Conservation (phyloP, 2,888 invertebrate genomes). For the Callinectes sapidus region DNA sequence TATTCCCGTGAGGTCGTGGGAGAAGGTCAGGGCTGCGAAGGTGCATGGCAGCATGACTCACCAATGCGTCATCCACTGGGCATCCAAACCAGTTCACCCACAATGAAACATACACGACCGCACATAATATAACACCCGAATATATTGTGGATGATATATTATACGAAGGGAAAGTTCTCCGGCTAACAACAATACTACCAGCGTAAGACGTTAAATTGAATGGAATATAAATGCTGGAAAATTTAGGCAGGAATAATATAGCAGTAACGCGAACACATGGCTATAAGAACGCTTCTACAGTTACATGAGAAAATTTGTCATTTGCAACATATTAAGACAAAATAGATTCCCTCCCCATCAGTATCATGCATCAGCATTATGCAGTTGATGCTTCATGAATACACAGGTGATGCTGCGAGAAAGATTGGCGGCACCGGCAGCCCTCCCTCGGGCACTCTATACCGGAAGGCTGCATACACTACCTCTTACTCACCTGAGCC, state of each 20-base stretch:
- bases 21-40: neutral
- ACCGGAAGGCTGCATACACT: neutral
- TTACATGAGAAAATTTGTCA: too few species aligned
- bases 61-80: neutral
- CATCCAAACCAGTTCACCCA: neutral
- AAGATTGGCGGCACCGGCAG: neutral
- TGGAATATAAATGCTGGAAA: too few species aligned
- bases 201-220: too few species aligned
- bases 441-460: neutral
- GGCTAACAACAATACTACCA: too few species aligned
- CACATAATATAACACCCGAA: neutral
- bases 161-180: too few species aligned
- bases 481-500: conserved; percentile 39
- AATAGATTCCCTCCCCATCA: neutral
- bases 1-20: neutral
- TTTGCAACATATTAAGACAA: neutral
- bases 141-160: too few species aligned
- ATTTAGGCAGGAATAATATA: too few species aligned
- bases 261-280: too few species aligned
- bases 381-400: neutral
- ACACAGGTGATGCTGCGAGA: neutral
- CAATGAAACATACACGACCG: neutral
- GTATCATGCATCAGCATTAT: neutral
- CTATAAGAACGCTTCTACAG: too few species aligned
- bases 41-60: neutral